A percentile compares a stretch with the other conserved stretches of the same genome.
These are phyloP conservation scores for Zeuzera pyrina DNA, from an alignment of 2,888 invertebrate species.

Conservation along the genomic window DNA sequence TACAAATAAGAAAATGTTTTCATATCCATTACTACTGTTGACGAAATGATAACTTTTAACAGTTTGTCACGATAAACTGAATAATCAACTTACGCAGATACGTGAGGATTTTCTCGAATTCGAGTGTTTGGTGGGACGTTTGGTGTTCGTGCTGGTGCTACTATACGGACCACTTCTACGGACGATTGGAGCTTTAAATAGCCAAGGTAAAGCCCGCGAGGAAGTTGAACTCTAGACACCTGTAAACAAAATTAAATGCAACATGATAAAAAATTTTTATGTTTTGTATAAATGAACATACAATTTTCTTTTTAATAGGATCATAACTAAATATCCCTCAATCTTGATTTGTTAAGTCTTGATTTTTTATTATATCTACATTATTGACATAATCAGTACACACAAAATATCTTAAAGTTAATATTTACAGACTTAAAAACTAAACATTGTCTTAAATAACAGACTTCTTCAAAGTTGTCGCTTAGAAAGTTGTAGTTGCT, in stretches of 20 bases:
- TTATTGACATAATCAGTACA: no score
- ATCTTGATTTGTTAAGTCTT: no score
- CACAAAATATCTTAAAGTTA: no score
- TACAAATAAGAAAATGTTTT: conserved; percentile 68
- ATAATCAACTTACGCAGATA: conserved; percentile 84
- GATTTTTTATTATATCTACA: no score
- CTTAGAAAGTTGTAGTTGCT: no score
- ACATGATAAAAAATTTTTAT: no score
- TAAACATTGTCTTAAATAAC: no score
- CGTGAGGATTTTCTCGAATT: conserved; percentile 95
- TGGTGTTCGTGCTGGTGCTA: conserved; percentile 93
- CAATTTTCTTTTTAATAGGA: no score
- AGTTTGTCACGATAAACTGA: not conserved
- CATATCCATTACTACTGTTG: not conserved
- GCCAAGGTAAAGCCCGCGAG: conserved; percentile 93
- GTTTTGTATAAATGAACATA: no score
- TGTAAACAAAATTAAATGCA: conserved; percentile 73
- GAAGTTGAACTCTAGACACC: conserved; percentile 86
- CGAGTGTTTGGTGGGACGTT: conserved; percentile 96
- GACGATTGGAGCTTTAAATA: conserved; percentile 98
- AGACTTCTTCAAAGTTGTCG: no score
- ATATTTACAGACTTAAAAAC: no score
- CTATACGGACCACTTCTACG: conserved; percentile 93
- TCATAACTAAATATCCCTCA: no score
- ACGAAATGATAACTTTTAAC: not conserved